Evolutionary conservation across 1,140 invertebrate genomes (phyloP).

Genomic region (Trichonephila inaurata): DNA sequence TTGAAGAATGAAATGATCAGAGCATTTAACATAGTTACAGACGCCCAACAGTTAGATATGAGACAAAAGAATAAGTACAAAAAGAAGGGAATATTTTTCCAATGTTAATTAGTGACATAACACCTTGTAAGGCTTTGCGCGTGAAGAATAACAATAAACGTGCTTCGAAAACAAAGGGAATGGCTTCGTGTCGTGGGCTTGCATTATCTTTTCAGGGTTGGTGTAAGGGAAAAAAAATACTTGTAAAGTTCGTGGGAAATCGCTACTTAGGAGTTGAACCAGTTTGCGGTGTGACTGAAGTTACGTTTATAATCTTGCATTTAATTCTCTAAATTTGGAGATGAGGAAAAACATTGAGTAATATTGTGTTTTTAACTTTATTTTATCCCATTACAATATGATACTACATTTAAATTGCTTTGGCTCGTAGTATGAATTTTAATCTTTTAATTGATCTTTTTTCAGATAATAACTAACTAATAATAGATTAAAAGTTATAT

Average conservation of each 20-base stretch:
- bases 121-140: background rate
- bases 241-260: background rate
- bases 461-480: too few relatives aligned
- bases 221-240: background rate
- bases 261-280: background rate
- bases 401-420: too few relatives aligned
- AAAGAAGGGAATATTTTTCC: background rate
- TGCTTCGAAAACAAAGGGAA: background rate
- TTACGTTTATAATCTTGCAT: background rate
- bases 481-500: too few relatives aligned
- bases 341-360: too few relatives aligned
- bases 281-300: background rate
- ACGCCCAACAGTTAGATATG: background rate
- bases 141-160: conserved; percentile 7
- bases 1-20: background rate
- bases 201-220: conserved; percentile 6
- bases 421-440: too few relatives aligned
- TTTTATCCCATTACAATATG: too few relatives aligned
- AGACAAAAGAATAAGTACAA: background rate
- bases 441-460: too few relatives aligned
- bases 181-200: background rate
- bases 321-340: background rate
- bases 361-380: too few relatives aligned
- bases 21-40: background rate
- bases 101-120: conserved; percentile 16